Base-by-base conservation (phyloP, 2,888 invertebrate genomes). In the Spisula solida region DNA sequence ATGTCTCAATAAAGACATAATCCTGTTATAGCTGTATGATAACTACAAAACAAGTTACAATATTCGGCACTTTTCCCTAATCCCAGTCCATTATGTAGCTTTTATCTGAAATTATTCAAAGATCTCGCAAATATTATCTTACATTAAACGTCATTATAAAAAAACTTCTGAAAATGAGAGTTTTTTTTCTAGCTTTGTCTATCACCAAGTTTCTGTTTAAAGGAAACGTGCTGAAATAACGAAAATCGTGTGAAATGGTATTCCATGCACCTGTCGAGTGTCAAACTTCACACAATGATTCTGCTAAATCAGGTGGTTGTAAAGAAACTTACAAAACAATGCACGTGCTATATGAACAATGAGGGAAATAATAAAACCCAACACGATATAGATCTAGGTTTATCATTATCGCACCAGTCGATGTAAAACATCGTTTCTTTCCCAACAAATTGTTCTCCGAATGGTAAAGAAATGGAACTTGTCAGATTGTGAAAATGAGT, bases 1-100 rank as follows among this genome's bases (percentile, higher is more conserved):
- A n/a, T 55, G 78, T 70, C 47, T 75, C 75, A n/a, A 51, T 51
- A 51, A 25, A 84, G 51, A 70, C 55, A 84, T 84, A 84, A 78
- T 84, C 84, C 55, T 12, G 41, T 41, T 56, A 78, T n/a, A 84
- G 48, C 16, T 41, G 51, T 18, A 16, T 12, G 20, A 34, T n/a
- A 10, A 41, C 41, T 41, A 41, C 41, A 41, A 84, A 29, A 14
- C 29, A 29, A 51, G 31, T 31, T 31, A 70, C 51, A 82, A 10
- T 4, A 83, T 34, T n/a, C 70, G 29, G 41, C 41, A 48, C 29
- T 48, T 55, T n/a, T 55, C 31, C 31, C 0, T 84, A 78, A 84
- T 84, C 84, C 78, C 2, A 51, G 29, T 75, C 48, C 70, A 47
- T 66, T 82, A 41, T 31, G 41, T 12, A 8, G 60, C 6, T 55